These are phyloP conservation scores for Hoplodrina ambigua DNA, from an alignment of 2,888 invertebrate species.

Conservation along the genomic window DNA sequence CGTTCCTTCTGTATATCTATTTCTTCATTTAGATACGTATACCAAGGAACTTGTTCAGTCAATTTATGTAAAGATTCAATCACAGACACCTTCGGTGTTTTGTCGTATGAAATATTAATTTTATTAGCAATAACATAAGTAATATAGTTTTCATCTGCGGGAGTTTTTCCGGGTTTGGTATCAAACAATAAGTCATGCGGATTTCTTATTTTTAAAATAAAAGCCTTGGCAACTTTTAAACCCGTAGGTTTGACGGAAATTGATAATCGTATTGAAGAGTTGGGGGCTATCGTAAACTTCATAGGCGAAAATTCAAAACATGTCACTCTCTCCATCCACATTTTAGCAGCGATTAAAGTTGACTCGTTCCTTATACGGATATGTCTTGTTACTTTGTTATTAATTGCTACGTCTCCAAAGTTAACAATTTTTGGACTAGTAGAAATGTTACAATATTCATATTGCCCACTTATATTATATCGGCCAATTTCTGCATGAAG, in stretches of 20 bases:
- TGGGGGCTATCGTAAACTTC: conserved; percentile 78
- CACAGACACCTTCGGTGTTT: conserved; percentile 60
- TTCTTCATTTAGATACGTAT: conserved; percentile 75
- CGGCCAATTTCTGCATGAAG: conserved; percentile 85
- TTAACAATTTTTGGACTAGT: conserved; percentile 85
- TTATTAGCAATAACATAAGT: conserved; percentile 73
- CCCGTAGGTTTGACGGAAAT: conserved; percentile 78
- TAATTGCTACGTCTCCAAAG: conserved; percentile 83
- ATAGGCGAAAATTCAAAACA: conserved; percentile 83
- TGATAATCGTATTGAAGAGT: conserved; percentile 73
- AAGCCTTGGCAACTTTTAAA: conserved; percentile 71
- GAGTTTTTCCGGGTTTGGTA: conserved; percentile 28
- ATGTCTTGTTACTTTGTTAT: conserved; percentile 76
- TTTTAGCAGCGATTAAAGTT: conserved; percentile 76
- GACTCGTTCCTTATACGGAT: conserved; percentile 86
- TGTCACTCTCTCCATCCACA: conserved; percentile 79
- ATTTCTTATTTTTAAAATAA: conserved; percentile 79
- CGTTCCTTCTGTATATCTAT: conserved; percentile 40
- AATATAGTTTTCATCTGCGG: conserved; percentile 71
- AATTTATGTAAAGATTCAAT: conserved; percentile 82
- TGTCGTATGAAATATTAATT: conserved; percentile 73
- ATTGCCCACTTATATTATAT: conserved; percentile 90
- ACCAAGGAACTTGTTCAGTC: conserved; percentile 71
- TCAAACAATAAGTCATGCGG: conserved; percentile 68
- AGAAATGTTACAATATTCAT: conserved; percentile 84